Conservation (phyloP, 2,888 invertebrate species). For the Laspeyria flexula region DNA sequence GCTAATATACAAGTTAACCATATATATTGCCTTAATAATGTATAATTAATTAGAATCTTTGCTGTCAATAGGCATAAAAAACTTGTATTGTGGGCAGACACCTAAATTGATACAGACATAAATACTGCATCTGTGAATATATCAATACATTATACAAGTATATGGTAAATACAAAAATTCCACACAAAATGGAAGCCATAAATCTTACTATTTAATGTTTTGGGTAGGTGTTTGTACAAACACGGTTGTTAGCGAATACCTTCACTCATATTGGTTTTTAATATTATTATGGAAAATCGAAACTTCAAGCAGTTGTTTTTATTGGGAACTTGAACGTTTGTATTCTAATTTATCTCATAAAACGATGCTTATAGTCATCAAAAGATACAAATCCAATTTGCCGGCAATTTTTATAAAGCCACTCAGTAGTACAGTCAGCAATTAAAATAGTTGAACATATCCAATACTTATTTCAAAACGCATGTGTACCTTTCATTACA, state of each 20-base stretch:
- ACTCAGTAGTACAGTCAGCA: too few species aligned
- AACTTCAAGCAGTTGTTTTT: not conserved
- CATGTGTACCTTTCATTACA: too few species aligned
- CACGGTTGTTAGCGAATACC: not conserved
- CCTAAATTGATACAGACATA: conserved; percentile 38
- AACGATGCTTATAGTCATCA: not conserved
- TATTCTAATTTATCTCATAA: not conserved
- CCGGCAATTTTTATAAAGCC: not conserved
- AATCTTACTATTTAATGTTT: conserved; percentile 25
- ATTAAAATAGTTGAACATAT: too few species aligned
- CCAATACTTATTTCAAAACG: too few species aligned
- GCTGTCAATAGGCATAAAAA: conserved; percentile 12
- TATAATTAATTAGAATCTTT: conserved; percentile 22
- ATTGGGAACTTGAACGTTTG: not conserved
- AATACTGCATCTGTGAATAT: conserved; percentile 31
- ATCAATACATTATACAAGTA: conserved; percentile 18
- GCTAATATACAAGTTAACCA: conserved; percentile 14
- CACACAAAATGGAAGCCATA: conserved; percentile 15
- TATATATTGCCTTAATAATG: conserved; percentile 14
- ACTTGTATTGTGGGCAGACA: conserved; percentile 18
- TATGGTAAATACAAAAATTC: conserved; percentile 16
- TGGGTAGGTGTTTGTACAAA: conserved; percentile 3
- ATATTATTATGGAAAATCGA: not conserved
- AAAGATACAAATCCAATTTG: not conserved
- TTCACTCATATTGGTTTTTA: not conserved